Percentiles rank a stretch among this genome's conserved stretches.
phyloP scores from a whole-genome alignment of 1,140 invertebrate genomes.

The Heliothis virescens region DNA sequence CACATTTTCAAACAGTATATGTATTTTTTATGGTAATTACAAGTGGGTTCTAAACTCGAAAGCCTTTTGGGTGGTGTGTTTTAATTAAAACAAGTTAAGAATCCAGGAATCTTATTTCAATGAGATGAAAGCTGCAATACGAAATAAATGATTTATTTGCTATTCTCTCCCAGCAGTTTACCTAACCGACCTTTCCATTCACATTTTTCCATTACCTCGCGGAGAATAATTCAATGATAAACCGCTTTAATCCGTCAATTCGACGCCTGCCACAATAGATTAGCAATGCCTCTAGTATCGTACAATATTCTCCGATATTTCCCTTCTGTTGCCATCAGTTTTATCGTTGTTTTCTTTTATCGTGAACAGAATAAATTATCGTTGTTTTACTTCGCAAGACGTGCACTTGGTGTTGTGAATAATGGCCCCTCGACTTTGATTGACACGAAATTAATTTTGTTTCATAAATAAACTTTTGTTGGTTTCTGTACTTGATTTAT shows the following conservation, averaged over 20 bases:
- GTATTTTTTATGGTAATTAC: too few species aligned
- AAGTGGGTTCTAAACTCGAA: too few species aligned
- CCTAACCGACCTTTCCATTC: neutral
- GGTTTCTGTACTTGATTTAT: neutral
- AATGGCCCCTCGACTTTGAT: neutral
- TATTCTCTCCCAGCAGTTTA: neutral
- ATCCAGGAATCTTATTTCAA: too few species aligned
- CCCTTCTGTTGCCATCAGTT: neutral
- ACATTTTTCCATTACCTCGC: slow-evolving; percentile 8
- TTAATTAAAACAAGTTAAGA: too few species aligned
- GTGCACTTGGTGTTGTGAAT: neutral
- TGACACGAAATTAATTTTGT: neutral
- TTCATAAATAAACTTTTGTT: neutral
- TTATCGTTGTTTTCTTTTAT: slow-evolving; percentile 21
- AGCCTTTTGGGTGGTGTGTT: too few species aligned
- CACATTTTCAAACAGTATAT: too few species aligned
- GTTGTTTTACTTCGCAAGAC: neutral
- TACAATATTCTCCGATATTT: neutral
- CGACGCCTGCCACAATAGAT: slow-evolving; percentile 31
- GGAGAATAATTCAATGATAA: slow-evolving; percentile 44
- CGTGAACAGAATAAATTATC: slow-evolving; percentile 25
- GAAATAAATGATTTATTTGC: neutral
- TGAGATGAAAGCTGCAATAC: neutral
- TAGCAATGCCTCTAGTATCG: slow-evolving; percentile 1
- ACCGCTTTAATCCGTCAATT: slow-evolving; percentile 41